Conservation (phyloP, 2,797 vertebrate genomes). For the Pseudotriccus pelzelni region DNA sequence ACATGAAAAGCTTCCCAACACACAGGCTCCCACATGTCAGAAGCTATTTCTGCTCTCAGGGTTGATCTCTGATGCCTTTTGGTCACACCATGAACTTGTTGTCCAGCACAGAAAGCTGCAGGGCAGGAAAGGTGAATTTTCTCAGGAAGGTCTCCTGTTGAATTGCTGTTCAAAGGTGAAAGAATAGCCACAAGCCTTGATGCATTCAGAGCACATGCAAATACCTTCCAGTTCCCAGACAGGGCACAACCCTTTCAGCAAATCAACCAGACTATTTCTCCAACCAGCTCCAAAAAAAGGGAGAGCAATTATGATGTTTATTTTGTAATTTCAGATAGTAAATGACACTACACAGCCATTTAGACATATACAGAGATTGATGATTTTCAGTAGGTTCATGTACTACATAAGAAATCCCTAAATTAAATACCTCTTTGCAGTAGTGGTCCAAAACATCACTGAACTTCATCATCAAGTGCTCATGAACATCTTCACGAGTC, state of each 20-base stretch:
- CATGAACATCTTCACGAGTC: conserved; percentile 83
- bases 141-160: neutral
- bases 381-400: neutral
- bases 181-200: neutral
- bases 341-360: neutral
- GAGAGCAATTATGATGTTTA: neutral
- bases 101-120: neutral
- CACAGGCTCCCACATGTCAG: neutral
- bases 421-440: conserved; percentile 87
- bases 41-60: neutral
- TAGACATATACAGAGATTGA: neutral
- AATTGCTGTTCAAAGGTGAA: neutral
- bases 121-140: neutral
- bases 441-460: conserved; percentile 87
- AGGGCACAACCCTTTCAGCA: neutral
- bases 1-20: neutral
- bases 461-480: conserved; percentile 90
- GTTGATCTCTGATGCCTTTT: neutral
- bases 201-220: neutral
- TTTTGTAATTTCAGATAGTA: neutral
- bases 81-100: neutral
- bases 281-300: neutral
- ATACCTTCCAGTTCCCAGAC: neutral
- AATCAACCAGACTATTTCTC: neutral
- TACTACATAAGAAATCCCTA: neutral